Evolutionary conservation across 2,888 invertebrate genomes (phyloP).

Genomic region (Synanthedon vespiformis): DNA sequence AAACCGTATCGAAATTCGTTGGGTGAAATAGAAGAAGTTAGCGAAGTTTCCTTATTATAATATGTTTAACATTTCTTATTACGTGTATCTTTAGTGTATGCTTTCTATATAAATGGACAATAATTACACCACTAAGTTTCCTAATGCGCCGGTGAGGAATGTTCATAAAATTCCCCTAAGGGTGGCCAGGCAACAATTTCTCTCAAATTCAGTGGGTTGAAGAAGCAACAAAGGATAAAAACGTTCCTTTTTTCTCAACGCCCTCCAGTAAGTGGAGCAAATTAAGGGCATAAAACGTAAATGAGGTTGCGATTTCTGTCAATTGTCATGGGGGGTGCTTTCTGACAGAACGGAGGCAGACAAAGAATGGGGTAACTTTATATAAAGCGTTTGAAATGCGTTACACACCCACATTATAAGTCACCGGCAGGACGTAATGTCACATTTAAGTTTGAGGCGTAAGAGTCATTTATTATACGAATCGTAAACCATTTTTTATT

Average conservation of each 20-base stretch:
- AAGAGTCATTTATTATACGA: too few species aligned
- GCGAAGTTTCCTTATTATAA: too few species aligned
- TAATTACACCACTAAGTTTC: too few species aligned
- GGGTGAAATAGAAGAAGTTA: too few species aligned
- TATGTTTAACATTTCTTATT: too few species aligned
- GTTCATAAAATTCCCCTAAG: not conserved
- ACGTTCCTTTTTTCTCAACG: slow-evolving; percentile 29
- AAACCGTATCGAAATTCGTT: too few species aligned
- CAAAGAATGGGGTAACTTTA: not conserved
- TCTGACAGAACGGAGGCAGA: not conserved
- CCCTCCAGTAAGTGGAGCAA: slow-evolving; percentile 42
- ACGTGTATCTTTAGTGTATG: too few species aligned
- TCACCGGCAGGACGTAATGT: too few species aligned
- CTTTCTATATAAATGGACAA: too few species aligned
- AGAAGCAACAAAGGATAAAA: slow-evolving; percentile 38
- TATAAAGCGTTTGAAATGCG: not conserved
- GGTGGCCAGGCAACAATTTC: slow-evolving; percentile 13
- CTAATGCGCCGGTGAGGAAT: not conserved
- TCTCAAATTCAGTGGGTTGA: slow-evolving; percentile 34
- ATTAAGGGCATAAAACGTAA: slow-evolving; percentile 56
- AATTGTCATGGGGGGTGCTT: slow-evolving; percentile 21
- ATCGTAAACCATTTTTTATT: too few species aligned
- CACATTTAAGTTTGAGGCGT: too few species aligned
- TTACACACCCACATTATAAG: not conserved
- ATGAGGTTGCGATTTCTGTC: slow-evolving; percentile 48